phyloP scores from a whole-genome alignment of 1,140 invertebrate genomes.

The Mizuhopecten yessoensis region DNA sequence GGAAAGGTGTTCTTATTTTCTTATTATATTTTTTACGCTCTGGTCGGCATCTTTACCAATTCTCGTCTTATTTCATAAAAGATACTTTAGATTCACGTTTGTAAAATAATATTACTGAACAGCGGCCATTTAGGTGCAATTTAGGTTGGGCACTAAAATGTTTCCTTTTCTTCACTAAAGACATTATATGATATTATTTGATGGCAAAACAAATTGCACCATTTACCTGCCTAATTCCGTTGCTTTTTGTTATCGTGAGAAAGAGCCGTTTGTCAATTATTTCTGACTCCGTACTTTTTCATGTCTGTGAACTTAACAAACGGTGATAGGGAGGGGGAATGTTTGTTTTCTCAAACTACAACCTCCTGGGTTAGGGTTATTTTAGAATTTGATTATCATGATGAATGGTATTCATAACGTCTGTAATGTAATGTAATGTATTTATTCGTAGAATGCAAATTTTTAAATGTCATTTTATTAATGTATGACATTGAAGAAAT shows the following conservation, averaged over 20 bases:
- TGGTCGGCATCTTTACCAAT: background rate
- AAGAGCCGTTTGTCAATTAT: background rate
- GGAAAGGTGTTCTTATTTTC: background rate
- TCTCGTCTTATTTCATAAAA: background rate
- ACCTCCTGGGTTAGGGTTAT: background rate
- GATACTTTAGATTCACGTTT: background rate
- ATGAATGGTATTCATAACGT: background rate
- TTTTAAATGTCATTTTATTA: too few species aligned
- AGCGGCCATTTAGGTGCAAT: background rate
- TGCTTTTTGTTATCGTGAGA: conserved; percentile 1
- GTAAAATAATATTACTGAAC: background rate
- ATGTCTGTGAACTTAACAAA: background rate
- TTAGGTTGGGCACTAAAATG: background rate
- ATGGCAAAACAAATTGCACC: background rate
- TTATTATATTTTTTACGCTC: background rate
- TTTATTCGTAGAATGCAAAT: too few species aligned
- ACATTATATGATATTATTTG: conserved; percentile 1
- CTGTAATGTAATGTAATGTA: too few species aligned
- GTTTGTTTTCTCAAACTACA: background rate
- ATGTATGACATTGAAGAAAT: too few species aligned
- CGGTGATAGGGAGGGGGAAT: background rate
- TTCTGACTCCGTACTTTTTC: background rate
- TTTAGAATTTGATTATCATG: background rate
- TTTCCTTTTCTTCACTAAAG: conserved; percentile 18
- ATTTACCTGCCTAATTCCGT: background rate